phyloP scores from a whole-genome alignment of 2,888 invertebrate genomes.

The Acanthococcus lagerstroemiae region DNA sequence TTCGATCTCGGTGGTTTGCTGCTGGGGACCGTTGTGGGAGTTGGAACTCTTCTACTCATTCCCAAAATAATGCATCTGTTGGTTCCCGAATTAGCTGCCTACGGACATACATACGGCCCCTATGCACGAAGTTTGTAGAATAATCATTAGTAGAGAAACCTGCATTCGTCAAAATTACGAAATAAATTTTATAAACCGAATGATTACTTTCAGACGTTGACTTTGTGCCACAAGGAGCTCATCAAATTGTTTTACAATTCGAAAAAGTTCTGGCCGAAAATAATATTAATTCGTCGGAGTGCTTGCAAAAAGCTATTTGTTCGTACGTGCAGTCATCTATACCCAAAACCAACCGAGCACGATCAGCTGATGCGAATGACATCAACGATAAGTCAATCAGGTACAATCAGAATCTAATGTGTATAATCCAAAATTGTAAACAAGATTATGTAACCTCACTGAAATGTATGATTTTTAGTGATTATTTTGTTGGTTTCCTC shows the following conservation, averaged over 20 bases:
- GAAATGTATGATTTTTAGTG: slow-evolving; percentile 50
- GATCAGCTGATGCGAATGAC: slow-evolving; percentile 6
- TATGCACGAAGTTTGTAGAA: not conserved
- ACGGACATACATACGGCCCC: slow-evolving; percentile 43
- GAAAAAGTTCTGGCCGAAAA: slow-evolving; percentile 49
- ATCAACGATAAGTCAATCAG: slow-evolving; percentile 17
- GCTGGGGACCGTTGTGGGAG: slow-evolving; percentile 66
- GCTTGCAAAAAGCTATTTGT: slow-evolving; percentile 53
- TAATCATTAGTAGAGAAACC: slow-evolving; percentile 1
- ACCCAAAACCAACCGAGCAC: slow-evolving; percentile 4
- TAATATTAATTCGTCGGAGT: slow-evolving; percentile 52
- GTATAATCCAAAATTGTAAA: not conserved
- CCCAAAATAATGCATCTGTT: slow-evolving; percentile 67
- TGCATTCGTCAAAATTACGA: not conserved
- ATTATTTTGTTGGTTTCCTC: slow-evolving; percentile 56
- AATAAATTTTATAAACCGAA: not conserved
- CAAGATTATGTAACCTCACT: not conserved
- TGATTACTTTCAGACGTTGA: slow-evolving; percentile 9
- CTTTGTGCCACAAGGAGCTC: slow-evolving; percentile 23
- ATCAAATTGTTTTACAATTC: slow-evolving; percentile 43
- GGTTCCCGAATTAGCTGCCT: slow-evolving; percentile 52
- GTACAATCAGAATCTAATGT: not conserved
- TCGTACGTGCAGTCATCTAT: slow-evolving; percentile 42
- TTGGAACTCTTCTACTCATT: slow-evolving; percentile 67
- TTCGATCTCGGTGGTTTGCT: slow-evolving; percentile 73